A percentile compares a stretch with the other conserved stretches of the same genome.
Conservation (phyloP, 1,140 invertebrate species). For the Dendroctonus ponderosae region DNA sequence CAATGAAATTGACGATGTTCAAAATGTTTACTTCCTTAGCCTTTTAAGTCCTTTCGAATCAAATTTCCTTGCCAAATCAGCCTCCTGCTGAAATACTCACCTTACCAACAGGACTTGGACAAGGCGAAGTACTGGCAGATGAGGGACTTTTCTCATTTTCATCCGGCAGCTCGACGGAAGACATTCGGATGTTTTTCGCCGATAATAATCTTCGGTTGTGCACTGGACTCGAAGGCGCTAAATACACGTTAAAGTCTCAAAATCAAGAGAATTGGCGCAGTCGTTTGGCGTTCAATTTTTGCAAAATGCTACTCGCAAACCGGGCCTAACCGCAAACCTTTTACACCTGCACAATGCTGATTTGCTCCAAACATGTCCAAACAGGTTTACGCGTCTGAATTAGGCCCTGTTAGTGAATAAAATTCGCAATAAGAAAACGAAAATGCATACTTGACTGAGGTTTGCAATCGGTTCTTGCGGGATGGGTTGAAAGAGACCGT, state of each 20-base stretch:
- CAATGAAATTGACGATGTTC: too few relatives aligned
- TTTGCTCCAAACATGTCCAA: background rate
- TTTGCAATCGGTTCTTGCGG: conserved; percentile 49
- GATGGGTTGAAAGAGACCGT: conserved; percentile 45
- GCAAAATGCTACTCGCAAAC: too few relatives aligned
- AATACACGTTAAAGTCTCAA: conserved; percentile 27
- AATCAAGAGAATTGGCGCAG: too few relatives aligned
- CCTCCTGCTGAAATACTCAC: conserved; percentile 38
- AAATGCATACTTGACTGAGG: conserved; percentile 51
- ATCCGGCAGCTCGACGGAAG: conserved; percentile 87
- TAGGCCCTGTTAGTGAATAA: background rate
- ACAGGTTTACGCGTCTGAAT: too few relatives aligned
- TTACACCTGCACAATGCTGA: too few relatives aligned
- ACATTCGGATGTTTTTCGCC: conserved; percentile 81
- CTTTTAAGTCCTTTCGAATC: too few relatives aligned
- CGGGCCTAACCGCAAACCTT: too few relatives aligned
- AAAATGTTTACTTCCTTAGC: too few relatives aligned
- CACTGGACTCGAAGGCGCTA: conserved; percentile 87
- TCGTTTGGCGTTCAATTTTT: too few relatives aligned
- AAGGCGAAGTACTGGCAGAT: conserved; percentile 87
- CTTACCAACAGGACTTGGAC: conserved; percentile 74
- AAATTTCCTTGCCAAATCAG: too few relatives aligned
- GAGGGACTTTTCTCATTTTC: conserved; percentile 89
- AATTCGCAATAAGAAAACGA: conserved; percentile 13
- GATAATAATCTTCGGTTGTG: conserved; percentile 74